Evolutionary conservation across 1,140 invertebrate species (phyloP).

Genomic region (Calliphora vicina): DNA sequence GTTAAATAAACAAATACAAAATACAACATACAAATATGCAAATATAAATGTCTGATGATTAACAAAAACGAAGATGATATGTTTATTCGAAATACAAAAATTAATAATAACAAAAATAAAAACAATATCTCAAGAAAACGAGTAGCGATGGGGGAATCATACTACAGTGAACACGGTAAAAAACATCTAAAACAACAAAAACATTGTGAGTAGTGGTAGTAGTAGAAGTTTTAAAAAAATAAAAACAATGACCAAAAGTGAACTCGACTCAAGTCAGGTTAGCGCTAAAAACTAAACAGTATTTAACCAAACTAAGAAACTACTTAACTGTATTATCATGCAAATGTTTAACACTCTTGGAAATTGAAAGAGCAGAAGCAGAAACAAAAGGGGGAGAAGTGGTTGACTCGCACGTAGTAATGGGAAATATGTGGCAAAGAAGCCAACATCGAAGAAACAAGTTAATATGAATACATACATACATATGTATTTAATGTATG

Average conservation of each 20-base stretch:
- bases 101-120: neutral
- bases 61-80: neutral
- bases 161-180: neutral
- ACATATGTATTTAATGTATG: neutral
- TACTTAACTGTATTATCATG: neutral
- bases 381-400: neutral
- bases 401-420: neutral
- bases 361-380: too few relatives aligned
- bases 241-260: neutral
- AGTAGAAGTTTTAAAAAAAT: neutral
- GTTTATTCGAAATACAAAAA: neutral
- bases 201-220: neutral
- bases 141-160: neutral
- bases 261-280: neutral
- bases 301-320: neutral
- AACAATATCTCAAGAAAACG: neutral
- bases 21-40: neutral
- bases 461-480: neutral
- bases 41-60: neutral
- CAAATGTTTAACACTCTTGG: neutral
- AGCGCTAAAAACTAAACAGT: neutral
- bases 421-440: neutral
- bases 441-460: neutral
- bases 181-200: neutral
- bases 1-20: constrained; percentile 13